Base-by-base conservation (phyloP, 2,888 invertebrate species). In the Magallana nippona region DNA sequence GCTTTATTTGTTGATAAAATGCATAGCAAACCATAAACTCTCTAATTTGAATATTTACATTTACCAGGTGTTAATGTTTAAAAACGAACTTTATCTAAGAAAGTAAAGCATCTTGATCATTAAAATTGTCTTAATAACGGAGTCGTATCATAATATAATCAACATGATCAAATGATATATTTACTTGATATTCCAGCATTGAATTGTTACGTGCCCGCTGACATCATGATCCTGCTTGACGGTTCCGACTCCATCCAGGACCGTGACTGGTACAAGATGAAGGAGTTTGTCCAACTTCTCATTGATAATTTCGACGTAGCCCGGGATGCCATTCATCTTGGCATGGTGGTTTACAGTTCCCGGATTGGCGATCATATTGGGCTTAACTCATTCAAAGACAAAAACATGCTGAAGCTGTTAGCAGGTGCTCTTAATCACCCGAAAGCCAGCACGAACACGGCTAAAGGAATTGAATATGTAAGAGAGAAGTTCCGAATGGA, bases 231-330 rank as follows among this genome's bases (percentile, higher is more conserved):
- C 55, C 86, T 92, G 5, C 55, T 92, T 22, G 91, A 92, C 82
- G 92, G 91, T n/a, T 90, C 90, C 3, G 89, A 91, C 87, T 91
- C 91, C 79, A 91, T 92, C 44, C 87, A 89, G 27, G 83, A 86
- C 11, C 80, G 83, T 13, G 90, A 91, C 82, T 92, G 92, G 92
- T 85, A 85, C 79, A 88, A 86, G 79, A 89, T 87, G 78, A 86
- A 89, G 62, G 83, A 89, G 62, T 91, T 92, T 83, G 90, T 91
- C 19, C 87, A 90, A 71, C 86, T 89, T 15, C 89, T 92, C 62
- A 88, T 92, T 78, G 85, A 87, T 56, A 88, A 89, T 71, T 88
- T 90, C 44, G 89, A 90, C 71, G 86, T 90, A 44, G 86, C 87
- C 78, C 86, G 82, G 1, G 81, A 87, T 19, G 88, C 89, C 19